Conservation (phyloP, 2,113 vertebrate genomes). For the Nesogale talazaci region DNA sequence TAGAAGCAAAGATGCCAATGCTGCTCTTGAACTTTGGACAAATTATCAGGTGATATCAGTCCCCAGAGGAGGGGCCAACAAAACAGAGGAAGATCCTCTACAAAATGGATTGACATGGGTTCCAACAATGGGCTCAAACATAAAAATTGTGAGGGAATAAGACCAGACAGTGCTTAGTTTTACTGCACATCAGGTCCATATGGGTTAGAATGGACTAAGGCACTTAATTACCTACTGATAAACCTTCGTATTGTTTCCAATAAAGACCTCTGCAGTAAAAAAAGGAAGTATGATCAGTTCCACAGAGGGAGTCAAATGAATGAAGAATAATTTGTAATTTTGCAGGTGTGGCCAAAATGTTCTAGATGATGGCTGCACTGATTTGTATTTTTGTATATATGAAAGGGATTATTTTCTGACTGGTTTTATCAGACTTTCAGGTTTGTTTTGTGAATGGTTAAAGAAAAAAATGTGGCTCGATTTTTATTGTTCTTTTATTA, state of each 20-base stretch:
- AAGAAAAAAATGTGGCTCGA: background rate
- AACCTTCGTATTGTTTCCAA: background rate
- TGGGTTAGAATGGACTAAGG: no score
- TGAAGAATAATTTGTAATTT: background rate
- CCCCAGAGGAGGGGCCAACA: no score
- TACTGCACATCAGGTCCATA: no score
- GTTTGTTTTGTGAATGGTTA: background rate
- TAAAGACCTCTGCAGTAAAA: background rate
- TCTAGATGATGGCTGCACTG: background rate
- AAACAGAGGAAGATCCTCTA: no score
- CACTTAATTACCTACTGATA: background rate
- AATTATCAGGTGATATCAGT: no score
- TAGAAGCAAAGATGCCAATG: no score
- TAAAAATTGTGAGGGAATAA: no score
- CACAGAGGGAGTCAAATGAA: background rate
- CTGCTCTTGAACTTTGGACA: no score
- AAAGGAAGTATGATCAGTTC: background rate
- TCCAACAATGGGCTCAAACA: no score
- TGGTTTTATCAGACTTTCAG: background rate
- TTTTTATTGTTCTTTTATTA: no score
- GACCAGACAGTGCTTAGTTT: no score
- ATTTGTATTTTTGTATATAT: background rate
- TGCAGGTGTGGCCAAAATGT: background rate
- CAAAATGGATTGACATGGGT: no score
- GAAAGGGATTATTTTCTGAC: background rate